Conservation (phyloP, 92 coral and sea anemone species). For the Zoanthus solanderi region DNA sequence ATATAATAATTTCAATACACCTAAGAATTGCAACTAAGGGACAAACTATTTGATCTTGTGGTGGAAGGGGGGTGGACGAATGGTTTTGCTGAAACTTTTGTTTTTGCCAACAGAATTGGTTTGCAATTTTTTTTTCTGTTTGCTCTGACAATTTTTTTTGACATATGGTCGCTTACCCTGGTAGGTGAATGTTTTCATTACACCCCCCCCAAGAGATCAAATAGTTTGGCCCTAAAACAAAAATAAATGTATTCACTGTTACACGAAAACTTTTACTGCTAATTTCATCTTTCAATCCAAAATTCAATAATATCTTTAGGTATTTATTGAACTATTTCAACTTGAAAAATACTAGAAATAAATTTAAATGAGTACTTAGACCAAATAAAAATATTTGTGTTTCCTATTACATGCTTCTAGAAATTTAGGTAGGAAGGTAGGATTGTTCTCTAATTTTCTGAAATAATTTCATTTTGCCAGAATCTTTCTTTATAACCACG, state of each 20-base stretch:
- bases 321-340: not conserved
- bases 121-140: not conserved
- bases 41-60: not conserved
- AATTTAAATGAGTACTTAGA: not conserved
- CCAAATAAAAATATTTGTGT: not conserved
- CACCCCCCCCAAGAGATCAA: not conserved
- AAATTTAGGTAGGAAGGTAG: not conserved
- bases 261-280: constrained; percentile 1
- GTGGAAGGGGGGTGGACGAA: not conserved
- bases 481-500: not conserved
- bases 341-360: not conserved
- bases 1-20: not conserved
- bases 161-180: not conserved
- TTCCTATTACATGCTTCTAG: not conserved
- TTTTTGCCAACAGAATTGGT: not conserved
- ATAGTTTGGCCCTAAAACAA: constrained; percentile 1
- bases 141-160: not conserved
- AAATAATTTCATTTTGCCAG: not conserved
- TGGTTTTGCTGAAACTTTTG: not conserved
- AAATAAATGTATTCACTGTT: not conserved
- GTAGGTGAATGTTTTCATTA: not conserved
- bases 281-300: not conserved
- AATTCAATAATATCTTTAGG: not conserved
- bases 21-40: not conserved
- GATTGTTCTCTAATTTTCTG: not conserved